Evolutionary conservation across 2,888 invertebrate genomes (phyloP).

Genomic region (Oxyteleia sp.): DNA sequence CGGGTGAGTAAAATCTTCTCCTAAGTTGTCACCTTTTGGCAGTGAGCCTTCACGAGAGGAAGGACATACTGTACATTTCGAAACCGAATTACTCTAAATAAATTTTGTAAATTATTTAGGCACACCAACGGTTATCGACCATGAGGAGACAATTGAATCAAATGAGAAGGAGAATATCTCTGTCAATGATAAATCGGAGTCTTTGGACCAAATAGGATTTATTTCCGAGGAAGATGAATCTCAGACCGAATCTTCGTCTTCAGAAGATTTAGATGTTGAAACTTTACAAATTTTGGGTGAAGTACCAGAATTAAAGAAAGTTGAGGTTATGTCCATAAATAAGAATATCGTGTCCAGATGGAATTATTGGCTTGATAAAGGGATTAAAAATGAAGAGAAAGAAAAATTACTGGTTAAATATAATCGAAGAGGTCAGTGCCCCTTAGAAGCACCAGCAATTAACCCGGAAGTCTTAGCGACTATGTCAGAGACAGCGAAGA

Average conservation of each 20-base stretch:
- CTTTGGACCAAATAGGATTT: no score
- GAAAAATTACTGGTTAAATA: neutral
- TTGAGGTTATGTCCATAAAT: neutral
- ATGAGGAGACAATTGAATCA: neutral
- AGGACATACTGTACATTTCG: constrained; percentile 15
- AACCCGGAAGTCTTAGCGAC: neutral
- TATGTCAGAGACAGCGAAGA: neutral
- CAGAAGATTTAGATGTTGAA: neutral
- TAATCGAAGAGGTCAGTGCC: constrained; percentile 1
- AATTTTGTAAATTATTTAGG: neutral
- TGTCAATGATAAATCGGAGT: no score
- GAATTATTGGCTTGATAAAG: constrained; percentile 14
- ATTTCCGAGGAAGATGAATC: no score
- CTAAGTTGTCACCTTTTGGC: neutral
- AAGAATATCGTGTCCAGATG: constrained; percentile 4
- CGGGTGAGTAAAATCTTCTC: no score
- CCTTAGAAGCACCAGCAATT: constrained; percentile 10
- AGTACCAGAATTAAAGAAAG: neutral
- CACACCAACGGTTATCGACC: neutral
- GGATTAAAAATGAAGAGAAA: constrained; percentile 2
- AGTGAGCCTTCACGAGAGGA: constrained; percentile 16
- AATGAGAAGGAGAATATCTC: neutral
- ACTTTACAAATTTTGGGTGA: constrained; percentile 14
- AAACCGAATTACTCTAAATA: neutral
- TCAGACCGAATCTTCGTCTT: neutral